A percentile compares a stretch with the other conserved stretches of the same genome.
Evolutionary conservation across 2,797 vertebrate species (phyloP).

Genomic region (Sebastes nivosus): DNA sequence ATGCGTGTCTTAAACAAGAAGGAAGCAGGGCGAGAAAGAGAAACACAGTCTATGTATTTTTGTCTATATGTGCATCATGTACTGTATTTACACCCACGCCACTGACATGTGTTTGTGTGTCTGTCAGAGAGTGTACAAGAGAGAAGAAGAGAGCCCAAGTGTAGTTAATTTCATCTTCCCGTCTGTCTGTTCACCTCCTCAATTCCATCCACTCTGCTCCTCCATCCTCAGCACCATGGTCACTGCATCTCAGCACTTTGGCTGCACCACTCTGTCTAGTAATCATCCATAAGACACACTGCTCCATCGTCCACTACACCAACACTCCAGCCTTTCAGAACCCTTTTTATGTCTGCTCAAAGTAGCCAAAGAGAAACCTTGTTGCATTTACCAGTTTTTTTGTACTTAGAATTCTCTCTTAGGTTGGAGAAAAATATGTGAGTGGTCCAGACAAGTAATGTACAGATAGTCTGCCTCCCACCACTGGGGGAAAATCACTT

Average conservation of each 20-base stretch:
- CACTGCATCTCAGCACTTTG: conserved; percentile 31
- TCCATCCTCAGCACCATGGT: conserved; percentile 44
- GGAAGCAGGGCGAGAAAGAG: neutral
- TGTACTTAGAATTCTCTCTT: neutral
- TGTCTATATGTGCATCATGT: neutral
- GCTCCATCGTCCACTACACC: neutral
- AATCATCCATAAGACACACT: conserved; percentile 15
- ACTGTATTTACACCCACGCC: neutral
- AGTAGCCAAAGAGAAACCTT: neutral
- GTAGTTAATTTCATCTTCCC: conserved; percentile 42
- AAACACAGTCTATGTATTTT: neutral
- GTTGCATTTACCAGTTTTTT: neutral
- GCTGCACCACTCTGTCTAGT: neutral
- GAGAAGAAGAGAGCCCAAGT: neutral
- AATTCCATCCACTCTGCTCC: conserved; percentile 21
- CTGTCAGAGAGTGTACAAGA: neutral
- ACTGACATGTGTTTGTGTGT: neutral
- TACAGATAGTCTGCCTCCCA: neutral
- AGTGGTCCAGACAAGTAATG: neutral
- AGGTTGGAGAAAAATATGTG: too few species aligned
- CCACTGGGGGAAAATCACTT: too few species aligned
- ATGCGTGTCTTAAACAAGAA: neutral
- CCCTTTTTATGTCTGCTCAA: neutral
- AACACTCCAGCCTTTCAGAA: neutral
- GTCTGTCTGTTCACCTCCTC: conserved; percentile 32